Base-by-base conservation (phyloP, 2,888 invertebrate species). In the Marronus borbonicus region DNA sequence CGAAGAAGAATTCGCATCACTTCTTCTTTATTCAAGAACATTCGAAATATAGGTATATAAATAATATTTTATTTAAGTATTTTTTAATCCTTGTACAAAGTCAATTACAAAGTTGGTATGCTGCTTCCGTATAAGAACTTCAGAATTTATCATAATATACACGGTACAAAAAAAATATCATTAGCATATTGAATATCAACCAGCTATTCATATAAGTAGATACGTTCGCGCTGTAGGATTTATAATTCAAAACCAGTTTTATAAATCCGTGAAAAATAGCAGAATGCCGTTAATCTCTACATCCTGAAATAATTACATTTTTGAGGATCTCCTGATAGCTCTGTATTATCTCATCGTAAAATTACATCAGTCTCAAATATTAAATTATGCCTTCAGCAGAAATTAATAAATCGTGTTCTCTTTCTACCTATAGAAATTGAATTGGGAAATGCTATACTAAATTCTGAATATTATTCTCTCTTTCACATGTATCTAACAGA, bases 161-260 rank as follows among this genome's bases (percentile, higher is more conserved):
- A 20, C 44, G 28, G 20, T 50, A 24, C 24, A 28, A n/a, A 50
- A 49, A 68, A 62, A 68, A 50, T 24, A 28, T 68, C 66, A 68
- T 68, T 68, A 68, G 28, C 68, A 68, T 68, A 50, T 68, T 50
- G 50, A 68, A 68, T 74, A 60, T 44, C 72, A 72, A 20, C 60
- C 44, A 49, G 60, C 60, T 20, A 39, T 60, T 74, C 44, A 62
- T 74, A 44, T 39, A 5, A 1, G 5, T 36, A 36, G 0, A 36
- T 4, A 36, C 31, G 24, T 24, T 20, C 44, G 62, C 44, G 20
- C 20, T 58, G 24, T 36, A 36, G 8, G 60, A 39, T 20, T 69
- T 72, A 72, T 39, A 39, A 52, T 72, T 20, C n/a, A 14, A 24
- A 74, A 74, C 72, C 60, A 44, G 72, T 74, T 74, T 74, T 60